Evolutionary conservation across 2,113 vertebrate genomes (phyloP), one percentile per base, ranked within the genome.

Genomic region (Cryptoleucopteryx plumbea): DNA sequence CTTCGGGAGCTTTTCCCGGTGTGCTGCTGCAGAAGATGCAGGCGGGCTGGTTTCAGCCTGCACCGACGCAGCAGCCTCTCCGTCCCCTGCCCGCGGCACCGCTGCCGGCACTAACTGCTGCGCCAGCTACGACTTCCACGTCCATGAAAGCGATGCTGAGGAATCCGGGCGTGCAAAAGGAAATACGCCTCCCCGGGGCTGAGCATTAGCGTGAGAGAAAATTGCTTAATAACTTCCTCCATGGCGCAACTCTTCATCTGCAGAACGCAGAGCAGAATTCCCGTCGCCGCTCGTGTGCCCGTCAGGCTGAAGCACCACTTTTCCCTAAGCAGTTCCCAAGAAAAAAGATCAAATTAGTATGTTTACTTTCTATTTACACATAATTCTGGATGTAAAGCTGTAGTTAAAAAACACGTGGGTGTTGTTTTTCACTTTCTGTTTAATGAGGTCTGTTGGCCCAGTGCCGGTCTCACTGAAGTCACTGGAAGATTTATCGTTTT

Each of bases 161-260:
- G 94, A 82, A 25, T 88, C 80, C 95, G 75, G 96, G 90, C 52
- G 65, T 56, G 80, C 77, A 91, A 48, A 82, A 67, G 38, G 85
- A 90, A 91, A 97, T 88, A 56, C 82, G 34, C 52, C 45, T 88
- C 81, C 56, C 58, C 52, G 21, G 79, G 77, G 73, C 89, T 90
- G 94, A 93, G 94, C 70, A 58, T 90, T 77, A 86, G 32, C 43
- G 67, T 53, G 22, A 56, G 56, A 73, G 67, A 89, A 95, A 96
- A 96, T 80, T 94, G 75, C 86, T 97, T 86, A 92, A 94, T 94
- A 90, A 94, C 61, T 47, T 48, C 59, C 40, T 47, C 56, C 68
- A 32, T 53, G 92, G 90, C 61, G 59, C 77, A 93, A 92, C 63
- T 95, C 75, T 91, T 87, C 70, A 72, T 93, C 93, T 96, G 95